A percentile compares a stretch with the other conserved stretches of the same genome.
phyloP scores from a whole-genome alignment of 2,113 vertebrate species.

The Boulengeromyrus knoepffleri region DNA sequence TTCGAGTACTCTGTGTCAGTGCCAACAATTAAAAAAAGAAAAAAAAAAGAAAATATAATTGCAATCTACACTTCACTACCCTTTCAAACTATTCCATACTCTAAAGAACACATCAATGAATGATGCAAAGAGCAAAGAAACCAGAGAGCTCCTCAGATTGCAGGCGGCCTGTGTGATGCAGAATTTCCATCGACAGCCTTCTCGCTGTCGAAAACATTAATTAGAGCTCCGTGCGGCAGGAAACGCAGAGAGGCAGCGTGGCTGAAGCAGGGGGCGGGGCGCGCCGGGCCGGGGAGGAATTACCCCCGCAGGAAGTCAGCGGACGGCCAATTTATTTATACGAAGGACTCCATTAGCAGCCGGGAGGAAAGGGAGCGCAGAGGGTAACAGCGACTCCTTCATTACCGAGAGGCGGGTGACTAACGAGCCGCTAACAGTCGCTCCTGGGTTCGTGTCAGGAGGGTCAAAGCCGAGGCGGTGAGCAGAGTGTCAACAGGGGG shows the following conservation, averaged over 20 bases:
- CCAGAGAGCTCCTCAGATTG: neutral
- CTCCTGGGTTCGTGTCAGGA: neutral
- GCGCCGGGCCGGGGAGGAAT: neutral
- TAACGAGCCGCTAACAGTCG: neutral
- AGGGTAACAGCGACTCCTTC: neutral
- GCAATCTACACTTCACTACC: neutral
- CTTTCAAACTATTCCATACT: neutral
- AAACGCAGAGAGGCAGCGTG: neutral
- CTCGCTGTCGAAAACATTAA: neutral
- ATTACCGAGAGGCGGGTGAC: neutral
- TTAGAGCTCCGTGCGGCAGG: neutral
- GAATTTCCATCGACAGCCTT: neutral
- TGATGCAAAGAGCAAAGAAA: neutral
- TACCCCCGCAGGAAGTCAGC: neutral
- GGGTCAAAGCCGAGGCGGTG: neutral
- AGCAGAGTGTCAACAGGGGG: neutral
- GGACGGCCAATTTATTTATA: constrained; percentile 1
- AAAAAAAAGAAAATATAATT: neutral
- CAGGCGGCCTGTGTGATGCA: neutral
- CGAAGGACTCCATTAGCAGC: neutral
- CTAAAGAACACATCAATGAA: neutral
- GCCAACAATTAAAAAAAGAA: neutral
- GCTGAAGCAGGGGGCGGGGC: neutral
- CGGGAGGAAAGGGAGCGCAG: neutral
- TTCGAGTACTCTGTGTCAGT: neutral